phyloP scores from a whole-genome alignment of 2,888 invertebrate species.

The Empis livida region DNA sequence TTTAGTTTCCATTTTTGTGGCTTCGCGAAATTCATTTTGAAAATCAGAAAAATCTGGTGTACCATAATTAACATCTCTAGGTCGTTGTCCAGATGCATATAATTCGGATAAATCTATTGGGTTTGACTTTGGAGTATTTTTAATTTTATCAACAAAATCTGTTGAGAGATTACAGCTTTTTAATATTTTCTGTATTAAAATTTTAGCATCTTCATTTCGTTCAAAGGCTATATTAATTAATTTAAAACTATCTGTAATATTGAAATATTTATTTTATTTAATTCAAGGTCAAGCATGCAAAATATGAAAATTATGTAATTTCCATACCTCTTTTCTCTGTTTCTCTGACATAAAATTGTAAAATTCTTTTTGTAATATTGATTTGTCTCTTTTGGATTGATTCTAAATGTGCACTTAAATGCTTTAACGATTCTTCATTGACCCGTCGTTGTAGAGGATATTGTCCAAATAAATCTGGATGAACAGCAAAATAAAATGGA shows the following conservation, averaged over 20 bases:
- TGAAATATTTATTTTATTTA: background rate
- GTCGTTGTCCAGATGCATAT: background rate
- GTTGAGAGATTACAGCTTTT: slow-evolving; percentile 74
- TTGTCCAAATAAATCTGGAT: slow-evolving; percentile 89
- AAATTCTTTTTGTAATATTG: slow-evolving; percentile 42
- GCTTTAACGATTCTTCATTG: slow-evolving; percentile 83
- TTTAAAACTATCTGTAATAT: slow-evolving; percentile 48
- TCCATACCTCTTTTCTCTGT: slow-evolving; percentile 7
- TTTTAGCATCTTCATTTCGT: slow-evolving; percentile 53
- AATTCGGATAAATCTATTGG: background rate
- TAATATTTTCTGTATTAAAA: slow-evolving; percentile 58
- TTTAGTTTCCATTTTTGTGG: slow-evolving; percentile 8
- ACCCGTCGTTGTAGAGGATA: slow-evolving; percentile 75
- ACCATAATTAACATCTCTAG: slow-evolving; percentile 13
- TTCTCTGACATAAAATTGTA: slow-evolving; percentile 67
- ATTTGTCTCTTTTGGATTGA: slow-evolving; percentile 50
- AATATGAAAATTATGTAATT: background rate
- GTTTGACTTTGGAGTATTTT: slow-evolving; percentile 8
- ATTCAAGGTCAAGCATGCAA: slow-evolving; percentile 4
- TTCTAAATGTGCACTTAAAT: slow-evolving; percentile 73
- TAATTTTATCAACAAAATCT: slow-evolving; percentile 68
- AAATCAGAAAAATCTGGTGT: slow-evolving; percentile 13
- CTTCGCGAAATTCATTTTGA: slow-evolving; percentile 12
- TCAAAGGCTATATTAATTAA: slow-evolving; percentile 60
- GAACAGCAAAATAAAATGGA: slow-evolving; percentile 90